Conservation (phyloP, 2,888 invertebrate species). For the Lysandra coridon region DNA sequence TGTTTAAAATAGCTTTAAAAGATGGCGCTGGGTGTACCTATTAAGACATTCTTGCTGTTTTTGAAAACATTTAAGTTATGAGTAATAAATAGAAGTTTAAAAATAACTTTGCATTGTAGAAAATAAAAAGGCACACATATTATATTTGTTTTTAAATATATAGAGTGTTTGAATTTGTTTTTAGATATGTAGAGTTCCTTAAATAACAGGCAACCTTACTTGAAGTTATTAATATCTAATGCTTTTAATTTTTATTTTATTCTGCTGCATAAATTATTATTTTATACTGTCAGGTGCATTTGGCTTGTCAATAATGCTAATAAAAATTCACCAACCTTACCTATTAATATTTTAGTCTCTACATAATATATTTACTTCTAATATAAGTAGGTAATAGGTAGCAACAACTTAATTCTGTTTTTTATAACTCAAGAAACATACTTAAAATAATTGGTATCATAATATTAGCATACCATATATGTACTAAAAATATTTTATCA, state of each 20-base stretch:
- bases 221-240: too few species aligned
- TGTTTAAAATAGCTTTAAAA: slow-evolving; percentile 49
- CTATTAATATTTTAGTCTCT: background rate
- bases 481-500: background rate
- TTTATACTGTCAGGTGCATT: too few species aligned
- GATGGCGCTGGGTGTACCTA: slow-evolving; percentile 59
- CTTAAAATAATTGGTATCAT: background rate
- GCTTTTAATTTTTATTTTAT: too few species aligned
- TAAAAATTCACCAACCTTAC: background rate
- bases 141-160: too few species aligned
- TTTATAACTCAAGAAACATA: too few species aligned
- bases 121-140: too few species aligned
- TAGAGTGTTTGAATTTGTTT: too few species aligned
- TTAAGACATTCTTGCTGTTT: background rate
- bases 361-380: background rate
- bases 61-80: background rate
- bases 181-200: too few species aligned
- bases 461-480: background rate
- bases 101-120: background rate
- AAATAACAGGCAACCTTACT: too few species aligned
- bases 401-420: too few species aligned
- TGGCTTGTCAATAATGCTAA: background rate
- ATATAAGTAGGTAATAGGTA: background rate
- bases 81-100: background rate
- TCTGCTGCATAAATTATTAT: too few species aligned